Evolutionary conservation across 2,113 vertebrate genomes (phyloP), one percentile per base, ranked within the genome.

Genomic region (Epinephelus moara): DNA sequence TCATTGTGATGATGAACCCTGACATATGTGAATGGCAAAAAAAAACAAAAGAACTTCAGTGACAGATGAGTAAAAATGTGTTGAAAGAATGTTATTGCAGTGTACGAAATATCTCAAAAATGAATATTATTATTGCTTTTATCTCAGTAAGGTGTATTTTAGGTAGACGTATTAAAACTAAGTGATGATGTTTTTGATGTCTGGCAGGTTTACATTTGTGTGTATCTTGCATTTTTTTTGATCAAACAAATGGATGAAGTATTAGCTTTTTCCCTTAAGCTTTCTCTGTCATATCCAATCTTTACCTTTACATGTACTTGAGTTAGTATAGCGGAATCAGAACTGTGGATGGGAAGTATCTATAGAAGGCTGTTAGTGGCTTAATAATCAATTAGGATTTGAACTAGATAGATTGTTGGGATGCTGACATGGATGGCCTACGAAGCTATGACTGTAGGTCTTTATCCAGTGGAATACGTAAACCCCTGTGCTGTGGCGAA

Each of bases 21-120:
- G 96, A 94, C 92, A 96, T 94, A 96, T 96, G 96, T 96, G 96
- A 96, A 96, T 93, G 94, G 90, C 83, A 91, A 87, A 85, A 87
- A 89, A 72, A 89, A 80, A 88, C 37, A 88, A 84, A 80, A 88
- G 45, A 90, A 88, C 81, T 76, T 89, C 88, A 91, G 84, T 86
- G 85, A 89, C 85, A 61, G 86, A 92, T 85, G 89, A 90, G 88
- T 79, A 84, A 85, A 89, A 89, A 90, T 80, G 85, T 91, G 85
- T 93, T 93, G 30, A 63, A 94, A 93, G 91, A 94, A 94, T 95
- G 92, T 96, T 95, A 93, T 95, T 95, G 95, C 94, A 94, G 95
- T 96, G 95, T 96, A 95, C 93, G 93, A 96, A 95, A 95, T 95
- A 95, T 94, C 93, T 94, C 91, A 91, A 92, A 93, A 93, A 94